These are phyloP conservation scores for Ophion ventricosus DNA, from an alignment of 2,888 invertebrate genomes.

Conservation along the genomic window DNA sequence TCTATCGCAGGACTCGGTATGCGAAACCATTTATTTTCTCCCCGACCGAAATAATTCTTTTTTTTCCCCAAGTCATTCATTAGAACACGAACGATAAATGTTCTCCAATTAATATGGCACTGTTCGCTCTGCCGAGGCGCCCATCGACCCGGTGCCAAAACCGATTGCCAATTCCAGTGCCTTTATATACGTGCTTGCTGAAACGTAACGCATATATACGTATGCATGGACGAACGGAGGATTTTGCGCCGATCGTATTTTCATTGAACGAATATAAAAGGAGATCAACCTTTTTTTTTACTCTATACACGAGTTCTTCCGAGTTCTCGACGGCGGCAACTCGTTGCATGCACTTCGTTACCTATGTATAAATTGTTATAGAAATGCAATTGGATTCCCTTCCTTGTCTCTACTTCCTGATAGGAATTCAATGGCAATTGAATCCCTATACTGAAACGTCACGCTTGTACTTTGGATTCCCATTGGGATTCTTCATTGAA, in stretches of 20 bases:
- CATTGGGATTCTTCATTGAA: too few relatives aligned
- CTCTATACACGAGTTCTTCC: neutral
- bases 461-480: too few relatives aligned
- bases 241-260: neutral
- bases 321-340: neutral
- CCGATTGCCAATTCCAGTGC: neutral
- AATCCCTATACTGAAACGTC: too few relatives aligned
- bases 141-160: constrained; percentile 48
- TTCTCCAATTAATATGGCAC: constrained; percentile 54
- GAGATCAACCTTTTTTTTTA: neutral
- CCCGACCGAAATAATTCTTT: neutral
- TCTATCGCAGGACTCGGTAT: constrained; percentile 14
- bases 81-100: constrained; percentile 46
- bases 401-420: too few relatives aligned
- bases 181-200: constrained; percentile 18
- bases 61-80: constrained; percentile 31
- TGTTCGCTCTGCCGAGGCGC: constrained; percentile 42
- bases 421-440: too few relatives aligned
- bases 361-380: too few relatives aligned
- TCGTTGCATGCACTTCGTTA: neutral
- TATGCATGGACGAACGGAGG: neutral
- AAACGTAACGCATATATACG: constrained; percentile 16
- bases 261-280: neutral
- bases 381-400: too few relatives aligned
- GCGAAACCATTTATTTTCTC: constrained; percentile 36